phyloP scores from a whole-genome alignment of 2,113 vertebrate genomes.

The Myodes glareolus region DNA sequence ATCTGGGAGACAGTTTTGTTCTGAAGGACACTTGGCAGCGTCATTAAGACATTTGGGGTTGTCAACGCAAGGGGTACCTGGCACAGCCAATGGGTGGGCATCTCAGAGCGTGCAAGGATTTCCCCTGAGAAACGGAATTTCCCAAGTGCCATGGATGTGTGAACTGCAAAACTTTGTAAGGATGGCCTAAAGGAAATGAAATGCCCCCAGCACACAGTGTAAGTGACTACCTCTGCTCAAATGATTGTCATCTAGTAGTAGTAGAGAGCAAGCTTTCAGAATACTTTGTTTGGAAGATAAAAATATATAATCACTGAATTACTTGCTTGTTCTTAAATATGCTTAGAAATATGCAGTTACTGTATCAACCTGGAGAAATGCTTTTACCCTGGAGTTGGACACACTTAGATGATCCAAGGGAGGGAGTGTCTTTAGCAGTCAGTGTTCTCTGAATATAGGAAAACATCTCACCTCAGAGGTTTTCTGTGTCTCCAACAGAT shows the following conservation, averaged over 20 bases:
- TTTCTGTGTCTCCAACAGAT: not conserved
- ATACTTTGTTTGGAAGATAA: not conserved
- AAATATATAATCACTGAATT: not conserved
- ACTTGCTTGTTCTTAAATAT: not conserved
- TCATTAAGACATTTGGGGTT: not conserved
- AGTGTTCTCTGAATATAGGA: not conserved
- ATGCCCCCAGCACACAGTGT: too few species aligned
- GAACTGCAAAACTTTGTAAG: not conserved
- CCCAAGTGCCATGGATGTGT: not conserved
- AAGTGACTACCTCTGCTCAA: too few species aligned
- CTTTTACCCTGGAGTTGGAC: too few species aligned
- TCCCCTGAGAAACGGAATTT: not conserved
- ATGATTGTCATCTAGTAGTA: fast-evolving
- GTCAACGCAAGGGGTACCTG: not conserved
- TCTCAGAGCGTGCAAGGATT: too few species aligned
- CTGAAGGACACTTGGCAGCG: not conserved
- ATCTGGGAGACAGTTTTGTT: not conserved
- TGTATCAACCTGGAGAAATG: not conserved
- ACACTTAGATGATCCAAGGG: not conserved
- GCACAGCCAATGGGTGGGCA: not conserved
- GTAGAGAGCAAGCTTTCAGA: not conserved
- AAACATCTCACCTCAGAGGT: not conserved
- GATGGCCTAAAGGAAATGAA: not conserved
- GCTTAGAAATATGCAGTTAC: not conserved
- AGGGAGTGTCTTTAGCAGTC: not conserved